Evolutionary conservation across 2,888 invertebrate genomes (phyloP).

Genomic region (Tubulanus polymorphus): DNA sequence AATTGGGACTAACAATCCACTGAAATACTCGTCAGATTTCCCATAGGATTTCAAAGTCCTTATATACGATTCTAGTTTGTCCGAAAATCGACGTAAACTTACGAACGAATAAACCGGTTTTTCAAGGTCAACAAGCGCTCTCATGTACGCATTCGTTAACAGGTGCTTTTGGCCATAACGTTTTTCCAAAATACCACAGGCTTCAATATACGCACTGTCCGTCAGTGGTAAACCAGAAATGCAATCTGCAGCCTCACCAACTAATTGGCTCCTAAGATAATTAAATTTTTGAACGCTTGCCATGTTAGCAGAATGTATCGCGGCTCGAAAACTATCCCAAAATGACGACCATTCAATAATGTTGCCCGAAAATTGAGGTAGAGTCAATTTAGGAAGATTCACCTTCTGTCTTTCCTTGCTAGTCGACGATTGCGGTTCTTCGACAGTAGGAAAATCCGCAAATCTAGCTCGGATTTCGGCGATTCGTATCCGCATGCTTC

Average conservation of each 20-base stretch:
- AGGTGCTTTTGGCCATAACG: not conserved
- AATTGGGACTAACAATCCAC: not conserved
- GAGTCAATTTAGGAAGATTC: not conserved
- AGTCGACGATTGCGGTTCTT: not conserved
- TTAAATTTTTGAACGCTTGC: not conserved
- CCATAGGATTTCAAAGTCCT: not conserved
- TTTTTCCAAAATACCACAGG: not conserved
- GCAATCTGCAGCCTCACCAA: not conserved
- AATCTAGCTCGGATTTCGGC: not conserved
- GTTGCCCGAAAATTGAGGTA: not conserved
- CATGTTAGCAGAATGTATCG: not conserved
- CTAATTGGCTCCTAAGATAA: not conserved
- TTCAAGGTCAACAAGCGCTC: no score
- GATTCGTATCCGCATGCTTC: no score
- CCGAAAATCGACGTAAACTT: not conserved
- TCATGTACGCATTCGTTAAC: not conserved
- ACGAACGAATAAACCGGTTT: no score
- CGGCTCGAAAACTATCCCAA: not conserved
- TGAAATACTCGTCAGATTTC: not conserved
- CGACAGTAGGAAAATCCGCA: not conserved
- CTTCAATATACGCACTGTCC: not conserved
- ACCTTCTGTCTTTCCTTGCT: not conserved
- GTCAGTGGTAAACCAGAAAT: not conserved
- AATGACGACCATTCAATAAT: not conserved
- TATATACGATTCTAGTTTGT: not conserved